Base-by-base conservation (phyloP, 2,888 invertebrate species). In the Hypomecis atomaria region DNA sequence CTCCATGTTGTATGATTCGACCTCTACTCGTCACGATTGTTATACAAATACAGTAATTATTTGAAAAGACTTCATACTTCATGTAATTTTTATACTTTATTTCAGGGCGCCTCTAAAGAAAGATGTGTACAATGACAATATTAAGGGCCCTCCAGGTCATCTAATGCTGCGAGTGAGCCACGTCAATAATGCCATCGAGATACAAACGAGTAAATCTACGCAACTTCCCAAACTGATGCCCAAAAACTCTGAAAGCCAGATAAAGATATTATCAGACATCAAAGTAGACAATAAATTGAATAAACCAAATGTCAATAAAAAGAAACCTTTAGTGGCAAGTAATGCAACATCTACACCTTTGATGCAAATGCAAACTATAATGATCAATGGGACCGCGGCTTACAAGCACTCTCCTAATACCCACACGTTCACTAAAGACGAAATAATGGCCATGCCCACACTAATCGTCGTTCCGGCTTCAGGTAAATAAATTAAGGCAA, bases 371-470 rank as follows among this genome's bases (percentile, higher is more conserved):
- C 87, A 87, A 74, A 86, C 86, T 34, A 84, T 92, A 61, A 71
- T 84, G 49, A 88, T 91, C 59, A 91, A 92, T 74, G 91, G 90
- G 6, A 88, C 84, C n/a, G 85, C 85, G 13, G 89, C 86, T 6
- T 91, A 86, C 62, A 86, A 66, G 9, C 66, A 67, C 11, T 59
- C 63, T 38, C 52, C 64, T n/a, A 48, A 72, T 65, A 33, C 70
- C 36, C 73, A 74, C 66, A 83, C 72, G 50, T 88, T 75, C 66
- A 89, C 91, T 11, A 84, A 86, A 74, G 91, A 90, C 75, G 90
- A 93, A 80, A 93, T 93, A 67, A 91, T 93, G 92, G 89, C 92
- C n/a, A 93, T 93, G 93, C 93, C 92, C 6, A 93, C 92, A n/a
- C 83, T 92, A 23, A 89, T 93, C 69, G 77, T 92, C 38, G 87